Evolutionary conservation across 2,888 invertebrate genomes (phyloP), one percentile per base, ranked within the genome.

Genomic region (Gryllus longicercus): DNA sequence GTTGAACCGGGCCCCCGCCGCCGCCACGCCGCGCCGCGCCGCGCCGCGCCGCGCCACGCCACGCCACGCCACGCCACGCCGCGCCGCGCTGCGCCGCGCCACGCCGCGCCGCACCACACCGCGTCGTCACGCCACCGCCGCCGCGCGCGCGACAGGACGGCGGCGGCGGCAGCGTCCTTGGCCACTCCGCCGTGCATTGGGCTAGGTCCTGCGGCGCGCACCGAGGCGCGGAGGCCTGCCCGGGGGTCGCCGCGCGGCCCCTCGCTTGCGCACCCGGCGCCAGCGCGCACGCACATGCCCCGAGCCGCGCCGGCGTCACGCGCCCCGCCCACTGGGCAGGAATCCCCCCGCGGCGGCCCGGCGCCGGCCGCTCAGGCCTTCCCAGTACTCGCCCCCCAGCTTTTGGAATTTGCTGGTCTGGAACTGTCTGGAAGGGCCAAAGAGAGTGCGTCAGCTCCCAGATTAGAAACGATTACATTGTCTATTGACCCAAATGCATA

Each of bases 201-300:
- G 63, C 63, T 63, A 63, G 63, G 63, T 63, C 63, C n/a, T 63
- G 16, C 16, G 16, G 12, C 12, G n/a, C 63, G 63, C 16, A 5
- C 10, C 3, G 2, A 2, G 63, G n/a, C 63, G 63, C 14, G 63
- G 63, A 10, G 63, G 63, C 63, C 63, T 63, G 63, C n/a, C 63
- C 63, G 63, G 63, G 63, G 63, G 63, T 63, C 63, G 63, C 63
- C 63, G 63, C 63, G n/a, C 63, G 63, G 63, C 63, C 63, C 63
- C 63, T 63, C 63, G 63, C 63, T n/a, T 11, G 63, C 63, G 63
- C n/a, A 5, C 63, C 5, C 63, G 11, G 4, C 63, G 63, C 63
- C 2, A 2, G 18, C 18, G 63, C 63, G 2, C 3, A 11, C 11
- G 4, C 63, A 11, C 5, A 11, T 5, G 5, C 38, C 38, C 38